Percentiles rank a stretch among this genome's conserved stretches.
Evolutionary conservation across 2,113 vertebrate genomes (phyloP).

Genomic region (Pontoporia blainvillei): DNA sequence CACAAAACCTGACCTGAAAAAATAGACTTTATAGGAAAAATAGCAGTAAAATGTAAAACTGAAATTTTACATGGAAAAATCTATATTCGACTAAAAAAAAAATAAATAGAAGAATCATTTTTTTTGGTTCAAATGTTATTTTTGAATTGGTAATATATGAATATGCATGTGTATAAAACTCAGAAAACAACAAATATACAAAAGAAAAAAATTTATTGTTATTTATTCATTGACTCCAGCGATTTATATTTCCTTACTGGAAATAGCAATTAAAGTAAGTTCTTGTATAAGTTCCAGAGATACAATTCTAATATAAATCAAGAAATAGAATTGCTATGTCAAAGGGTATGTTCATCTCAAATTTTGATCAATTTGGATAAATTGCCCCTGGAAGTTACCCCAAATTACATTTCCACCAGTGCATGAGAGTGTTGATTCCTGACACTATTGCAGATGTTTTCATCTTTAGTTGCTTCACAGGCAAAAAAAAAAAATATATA

Average conservation of each 20-base stretch:
- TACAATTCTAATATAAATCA: background rate
- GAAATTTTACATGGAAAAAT: background rate
- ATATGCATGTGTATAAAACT: background rate
- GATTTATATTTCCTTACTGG: background rate
- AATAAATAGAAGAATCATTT: background rate
- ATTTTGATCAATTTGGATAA: background rate
- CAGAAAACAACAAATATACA: background rate
- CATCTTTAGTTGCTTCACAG: background rate
- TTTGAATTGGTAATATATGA: background rate
- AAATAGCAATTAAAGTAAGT: background rate
- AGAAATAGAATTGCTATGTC: background rate
- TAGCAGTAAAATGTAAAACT: background rate
- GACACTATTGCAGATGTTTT: background rate
- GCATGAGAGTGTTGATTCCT: background rate
- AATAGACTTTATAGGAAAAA: background rate
- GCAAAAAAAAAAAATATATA: background rate
- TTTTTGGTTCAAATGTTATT: background rate
- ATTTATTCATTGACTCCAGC: background rate
- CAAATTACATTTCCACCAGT: background rate
- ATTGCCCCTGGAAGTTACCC: background rate
- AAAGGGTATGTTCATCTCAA: background rate
- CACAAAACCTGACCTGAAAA: background rate
- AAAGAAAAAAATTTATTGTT: background rate
- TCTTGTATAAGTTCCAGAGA: background rate
- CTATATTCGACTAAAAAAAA: conserved; percentile 6